Evolutionary conservation across 2,113 vertebrate genomes (phyloP), one percentile per base, ranked within the genome.

Genomic region (Pyrgilauda ruficollis): DNA sequence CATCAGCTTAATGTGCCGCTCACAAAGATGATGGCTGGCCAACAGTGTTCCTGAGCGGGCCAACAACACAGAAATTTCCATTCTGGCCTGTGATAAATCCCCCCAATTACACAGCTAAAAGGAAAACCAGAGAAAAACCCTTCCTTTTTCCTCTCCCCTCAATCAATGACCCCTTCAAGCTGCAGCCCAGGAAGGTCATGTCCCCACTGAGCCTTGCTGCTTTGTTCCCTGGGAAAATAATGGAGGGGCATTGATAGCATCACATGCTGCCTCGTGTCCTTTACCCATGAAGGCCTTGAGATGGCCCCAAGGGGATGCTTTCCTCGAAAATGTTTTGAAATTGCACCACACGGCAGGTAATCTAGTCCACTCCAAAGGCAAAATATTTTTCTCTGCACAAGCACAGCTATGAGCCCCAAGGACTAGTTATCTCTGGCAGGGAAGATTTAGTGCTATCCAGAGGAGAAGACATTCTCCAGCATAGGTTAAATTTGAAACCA

Each of bases 361-460:
- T 87, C 84, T 81, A 74, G 39, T 5, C 68, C 53, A 44, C 61
- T 91, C 62, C 84, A 95, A 79, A 94, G 58, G 77, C 87, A 92
- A 91, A 94, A 87, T 73, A 76, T 87, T 92, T n/a, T 84, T 91
- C 70, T 96, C 84, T 62, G 79, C 41, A 56, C 22, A 87, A 92
- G 61, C 53, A 89, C 18, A 84, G n/a, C 75, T 37, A 58, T 8
- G 28, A 95, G 74, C 91, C 73, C 89, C 84, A 68, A 91, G 87
- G 89, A 94, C 66, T 84, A 93, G 89, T 91, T 94, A 87, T 72
- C 20, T 66, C 37, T 82, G 66, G 62, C 87, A 93, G 41, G 37
- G 30, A 94, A 78, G 84, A 91, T 93, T 91, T 79, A 97, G 70
- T 46, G 50, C 63, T 82, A 47, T 41, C 74, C 86, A 75, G 89